Conservation (phyloP, 2,888 invertebrate genomes). For the Smittia sp. region DNA sequence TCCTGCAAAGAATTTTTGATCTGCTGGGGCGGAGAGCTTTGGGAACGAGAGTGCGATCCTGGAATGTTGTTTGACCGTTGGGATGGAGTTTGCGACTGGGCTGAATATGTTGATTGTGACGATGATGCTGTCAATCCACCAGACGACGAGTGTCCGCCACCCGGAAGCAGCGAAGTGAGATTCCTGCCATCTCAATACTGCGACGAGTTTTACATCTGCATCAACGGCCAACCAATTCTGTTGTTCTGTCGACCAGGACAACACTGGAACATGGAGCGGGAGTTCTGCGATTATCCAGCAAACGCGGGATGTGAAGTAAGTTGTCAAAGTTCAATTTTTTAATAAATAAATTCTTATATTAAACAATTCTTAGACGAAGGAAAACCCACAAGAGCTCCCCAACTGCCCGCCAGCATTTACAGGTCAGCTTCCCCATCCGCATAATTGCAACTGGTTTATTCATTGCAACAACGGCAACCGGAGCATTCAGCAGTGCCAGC, state of each 20-base stretch:
- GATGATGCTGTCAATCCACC: not conserved
- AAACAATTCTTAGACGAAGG: too few species aligned
- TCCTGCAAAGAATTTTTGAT: slow-evolving; percentile 7
- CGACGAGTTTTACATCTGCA: slow-evolving; percentile 7
- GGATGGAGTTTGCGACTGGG: not conserved
- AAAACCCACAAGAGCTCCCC: not conserved
- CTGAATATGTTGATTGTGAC: not conserved
- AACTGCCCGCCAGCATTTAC: not conserved
- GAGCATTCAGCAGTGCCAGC: slow-evolving; percentile 15
- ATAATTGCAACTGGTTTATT: slow-evolving; percentile 24
- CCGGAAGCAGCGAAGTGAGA: not conserved
- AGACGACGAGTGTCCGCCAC: slow-evolving; percentile 11
- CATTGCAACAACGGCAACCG: slow-evolving; percentile 17
- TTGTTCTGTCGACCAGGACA: not conserved
- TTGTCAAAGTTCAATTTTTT: not conserved
- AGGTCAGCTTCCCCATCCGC: slow-evolving; percentile 14
- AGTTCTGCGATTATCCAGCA: slow-evolving; percentile 15
- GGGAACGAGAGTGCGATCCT: not conserved
- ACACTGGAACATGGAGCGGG: slow-evolving; percentile 18
- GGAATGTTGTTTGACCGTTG: not conserved
- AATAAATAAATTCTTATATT: too few species aligned
- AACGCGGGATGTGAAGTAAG: slow-evolving; percentile 27
- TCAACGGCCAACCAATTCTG: not conserved
- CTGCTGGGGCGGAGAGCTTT: not conserved
- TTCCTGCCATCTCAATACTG: slow-evolving; percentile 10